Conservation (phyloP, 1,140 invertebrate species). For the Colletes gigas region DNA sequence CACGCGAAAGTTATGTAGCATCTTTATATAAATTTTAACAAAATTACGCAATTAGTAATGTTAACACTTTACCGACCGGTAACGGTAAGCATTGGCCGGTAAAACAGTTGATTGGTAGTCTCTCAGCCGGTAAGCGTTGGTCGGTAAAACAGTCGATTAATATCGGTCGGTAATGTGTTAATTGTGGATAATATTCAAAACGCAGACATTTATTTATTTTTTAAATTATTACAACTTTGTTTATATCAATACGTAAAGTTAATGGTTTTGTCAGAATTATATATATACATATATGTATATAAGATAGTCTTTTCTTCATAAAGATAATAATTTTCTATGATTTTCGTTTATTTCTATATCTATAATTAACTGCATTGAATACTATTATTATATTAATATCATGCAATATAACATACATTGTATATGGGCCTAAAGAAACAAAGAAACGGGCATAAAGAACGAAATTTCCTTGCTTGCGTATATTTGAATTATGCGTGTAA, state of each 20-base stretch:
- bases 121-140: too few relatives aligned
- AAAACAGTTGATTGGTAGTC: too few relatives aligned
- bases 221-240: conserved; percentile 26
- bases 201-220: conserved; percentile 15
- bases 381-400: too few relatives aligned
- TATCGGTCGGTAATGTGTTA: too few relatives aligned
- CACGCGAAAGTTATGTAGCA: background rate
- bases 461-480: conserved; percentile 9
- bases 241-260: background rate
- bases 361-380: conserved; percentile 12
- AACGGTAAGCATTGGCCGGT: too few relatives aligned
- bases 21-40: conserved; percentile 12
- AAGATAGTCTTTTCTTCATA: background rate
- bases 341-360: background rate
- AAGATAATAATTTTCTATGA: background rate
- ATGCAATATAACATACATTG: background rate
- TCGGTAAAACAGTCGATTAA: too few relatives aligned
- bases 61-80: too few relatives aligned
- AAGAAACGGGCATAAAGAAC: background rate
- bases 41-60: conserved; percentile 2
- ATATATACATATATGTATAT: too few relatives aligned
- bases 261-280: background rate
- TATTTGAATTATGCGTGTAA: conserved; percentile 29
- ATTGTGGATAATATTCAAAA: too few relatives aligned
- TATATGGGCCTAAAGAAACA: conserved; percentile 22